Evolutionary conservation across 2,888 invertebrate species (phyloP).

Genomic region (Xestia xanthographa): DNA sequence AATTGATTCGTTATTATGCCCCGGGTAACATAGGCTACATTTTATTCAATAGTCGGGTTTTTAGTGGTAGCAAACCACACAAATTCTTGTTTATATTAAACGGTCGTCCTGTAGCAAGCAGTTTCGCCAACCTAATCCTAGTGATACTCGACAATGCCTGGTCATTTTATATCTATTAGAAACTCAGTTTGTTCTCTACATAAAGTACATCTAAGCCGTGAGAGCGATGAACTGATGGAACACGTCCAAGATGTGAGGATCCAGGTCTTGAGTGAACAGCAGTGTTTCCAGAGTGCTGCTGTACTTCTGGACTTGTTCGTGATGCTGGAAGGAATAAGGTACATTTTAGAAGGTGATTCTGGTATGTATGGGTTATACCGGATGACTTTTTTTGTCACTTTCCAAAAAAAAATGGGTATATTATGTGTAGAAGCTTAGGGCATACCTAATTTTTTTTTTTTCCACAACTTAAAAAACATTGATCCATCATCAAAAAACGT

Average conservation of each 20-base stretch:
- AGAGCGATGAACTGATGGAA: slow-evolving; percentile 99
- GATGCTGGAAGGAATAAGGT: slow-evolving; percentile 93
- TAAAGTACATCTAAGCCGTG: slow-evolving; percentile 89
- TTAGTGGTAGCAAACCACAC: too few relatives aligned
- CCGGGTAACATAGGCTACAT: too few relatives aligned
- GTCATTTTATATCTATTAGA: slow-evolving; percentile 13
- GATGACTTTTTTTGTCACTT: too few relatives aligned
- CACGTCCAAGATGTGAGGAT: slow-evolving; percentile 98
- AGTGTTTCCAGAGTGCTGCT: slow-evolving; percentile 98
- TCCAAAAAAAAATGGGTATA: too few relatives aligned
- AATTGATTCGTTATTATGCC: too few relatives aligned
- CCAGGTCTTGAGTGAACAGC: slow-evolving; percentile 98
- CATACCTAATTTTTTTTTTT: too few relatives aligned
- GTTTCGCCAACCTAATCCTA: slow-evolving; percentile 19
- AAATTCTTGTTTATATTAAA: too few relatives aligned
- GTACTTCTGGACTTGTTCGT: slow-evolving; percentile 99
- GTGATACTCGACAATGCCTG: slow-evolving; percentile 8
- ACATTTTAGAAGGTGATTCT: neutral
- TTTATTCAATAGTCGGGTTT: too few relatives aligned
- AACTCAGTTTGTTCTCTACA: slow-evolving; percentile 20
- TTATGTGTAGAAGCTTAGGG: too few relatives aligned
- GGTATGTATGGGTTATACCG: neutral
- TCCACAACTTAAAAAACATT: too few relatives aligned
- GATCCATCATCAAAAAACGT: too few relatives aligned
- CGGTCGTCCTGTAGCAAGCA: neutral